phyloP scores from a whole-genome alignment of 30 jellyfish, hydroid and myxozoan species.

The Hydractinia symbiolongicarpus region DNA sequence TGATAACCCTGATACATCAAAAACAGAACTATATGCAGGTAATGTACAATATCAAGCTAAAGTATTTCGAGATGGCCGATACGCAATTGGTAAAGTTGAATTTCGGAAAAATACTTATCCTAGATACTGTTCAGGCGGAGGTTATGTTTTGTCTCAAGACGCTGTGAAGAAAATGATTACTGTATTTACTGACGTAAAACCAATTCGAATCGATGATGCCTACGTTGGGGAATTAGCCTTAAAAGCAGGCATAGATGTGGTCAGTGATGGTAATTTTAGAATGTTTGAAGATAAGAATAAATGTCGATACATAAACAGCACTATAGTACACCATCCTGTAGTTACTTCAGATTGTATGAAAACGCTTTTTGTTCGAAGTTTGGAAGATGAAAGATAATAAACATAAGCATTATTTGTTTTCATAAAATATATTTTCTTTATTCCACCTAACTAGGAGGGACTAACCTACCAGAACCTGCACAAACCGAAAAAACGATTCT shows the following conservation, averaged over 20 bases:
- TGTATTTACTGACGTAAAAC: background rate
- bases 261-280: background rate
- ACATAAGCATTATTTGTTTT: too few relatives aligned
- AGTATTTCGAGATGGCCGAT: slow-evolving; percentile 24
- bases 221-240: slow-evolving; percentile 20
- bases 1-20: background rate
- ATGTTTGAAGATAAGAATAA: background rate
- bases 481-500: too few relatives aligned
- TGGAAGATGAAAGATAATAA: background rate
- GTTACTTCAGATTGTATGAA: slow-evolving; percentile 14
- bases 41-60: slow-evolving; percentile 23
- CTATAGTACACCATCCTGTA: slow-evolving; percentile 16
- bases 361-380: background rate
- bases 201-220: slow-evolving; percentile 37
- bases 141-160: slow-evolving; percentile 24
- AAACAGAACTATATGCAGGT: slow-evolving; percentile 17
- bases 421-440: too few relatives aligned
- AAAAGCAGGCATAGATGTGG: slow-evolving; percentile 3
- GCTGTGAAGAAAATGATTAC: background rate
- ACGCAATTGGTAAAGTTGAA: slow-evolving; percentile 20
- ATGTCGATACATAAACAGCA: background rate
- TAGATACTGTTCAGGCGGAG: slow-evolving; percentile 44
- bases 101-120: slow-evolving; percentile 17
- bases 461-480: too few relatives aligned
- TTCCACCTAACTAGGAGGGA: too few relatives aligned